Percentiles rank a stretch among this genome's conserved stretches.
Conservation (phyloP, 2,888 invertebrate genomes). For the Drosophila neotestacea region DNA sequence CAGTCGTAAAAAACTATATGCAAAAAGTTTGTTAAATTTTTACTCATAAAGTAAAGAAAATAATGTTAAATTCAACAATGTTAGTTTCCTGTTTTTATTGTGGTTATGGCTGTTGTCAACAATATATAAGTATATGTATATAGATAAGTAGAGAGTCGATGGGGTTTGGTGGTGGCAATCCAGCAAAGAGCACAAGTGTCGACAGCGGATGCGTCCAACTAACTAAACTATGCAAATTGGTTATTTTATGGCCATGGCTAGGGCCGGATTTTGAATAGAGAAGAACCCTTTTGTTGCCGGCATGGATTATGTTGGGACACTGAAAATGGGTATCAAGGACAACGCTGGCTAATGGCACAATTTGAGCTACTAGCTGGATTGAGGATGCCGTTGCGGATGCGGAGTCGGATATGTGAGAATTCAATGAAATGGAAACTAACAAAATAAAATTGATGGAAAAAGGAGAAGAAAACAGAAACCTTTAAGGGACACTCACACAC, state of each 20-base stretch:
- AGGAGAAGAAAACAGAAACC: slow-evolving; percentile 48
- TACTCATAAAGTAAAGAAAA: slow-evolving; percentile 23
- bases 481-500: slow-evolving; percentile 66
- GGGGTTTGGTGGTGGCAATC: slow-evolving; percentile 21
- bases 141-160: slow-evolving; percentile 12
- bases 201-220: slow-evolving; percentile 82
- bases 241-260: slow-evolving; percentile 78
- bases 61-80: slow-evolving; percentile 60
- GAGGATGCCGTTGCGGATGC: slow-evolving; percentile 58
- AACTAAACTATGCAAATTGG: slow-evolving; percentile 84
- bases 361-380: slow-evolving; percentile 69
- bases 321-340: slow-evolving; percentile 62
- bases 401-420: slow-evolving; percentile 77
- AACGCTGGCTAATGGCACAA: slow-evolving; percentile 75
- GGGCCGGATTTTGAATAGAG: slow-evolving; percentile 14
- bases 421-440: slow-evolving; percentile 82
- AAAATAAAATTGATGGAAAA: slow-evolving; percentile 73
- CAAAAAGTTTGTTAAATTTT: slow-evolving; percentile 53
- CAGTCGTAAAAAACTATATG: slow-evolving; percentile 34
- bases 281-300: slow-evolving; percentile 52
- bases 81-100: slow-evolving; percentile 23
- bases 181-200: slow-evolving; percentile 61
- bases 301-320: slow-evolving; percentile 45
- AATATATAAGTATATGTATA: slow-evolving; percentile 18
- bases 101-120: slow-evolving; percentile 57